Conservation (phyloP, 2,888 invertebrate genomes). For the Pachycephus smyrnensis region DNA sequence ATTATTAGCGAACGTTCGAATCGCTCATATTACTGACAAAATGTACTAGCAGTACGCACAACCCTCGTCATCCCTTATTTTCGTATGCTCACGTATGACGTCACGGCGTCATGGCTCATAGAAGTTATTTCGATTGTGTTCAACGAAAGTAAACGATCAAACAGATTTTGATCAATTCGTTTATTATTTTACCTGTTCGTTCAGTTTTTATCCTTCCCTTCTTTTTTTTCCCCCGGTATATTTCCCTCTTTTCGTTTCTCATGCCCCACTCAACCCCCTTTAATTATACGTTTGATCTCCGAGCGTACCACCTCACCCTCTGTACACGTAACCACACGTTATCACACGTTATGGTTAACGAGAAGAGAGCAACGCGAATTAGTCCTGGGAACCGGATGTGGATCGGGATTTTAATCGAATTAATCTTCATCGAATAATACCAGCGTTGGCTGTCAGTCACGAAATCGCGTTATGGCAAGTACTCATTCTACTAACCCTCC, state of each 20-base stretch:
- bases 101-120: neutral
- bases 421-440: constrained; percentile 45
- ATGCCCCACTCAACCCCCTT: constrained; percentile 17
- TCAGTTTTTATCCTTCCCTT: constrained; percentile 6
- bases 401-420: constrained; percentile 37
- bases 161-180: constrained; percentile 41
- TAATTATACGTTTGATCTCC: constrained; percentile 45
- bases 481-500: neutral
- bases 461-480: constrained; percentile 34
- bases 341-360: neutral
- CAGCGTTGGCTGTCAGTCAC: constrained; percentile 37
- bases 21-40: neutral
- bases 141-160: constrained; percentile 30
- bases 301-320: constrained; percentile 23
- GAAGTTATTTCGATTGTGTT: constrained; percentile 34
- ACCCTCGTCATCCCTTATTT: neutral
- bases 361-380: neutral
- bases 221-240: neutral
- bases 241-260: neutral
- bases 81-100: neutral
- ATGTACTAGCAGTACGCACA: neutral
- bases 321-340: constrained; percentile 12
- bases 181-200: constrained; percentile 37
- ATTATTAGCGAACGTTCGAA: constrained; percentile 32
- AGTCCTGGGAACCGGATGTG: neutral